Evolutionary conservation across 2,113 vertebrate genomes (phyloP).

Genomic region (Pristiophorus japonicus): DNA sequence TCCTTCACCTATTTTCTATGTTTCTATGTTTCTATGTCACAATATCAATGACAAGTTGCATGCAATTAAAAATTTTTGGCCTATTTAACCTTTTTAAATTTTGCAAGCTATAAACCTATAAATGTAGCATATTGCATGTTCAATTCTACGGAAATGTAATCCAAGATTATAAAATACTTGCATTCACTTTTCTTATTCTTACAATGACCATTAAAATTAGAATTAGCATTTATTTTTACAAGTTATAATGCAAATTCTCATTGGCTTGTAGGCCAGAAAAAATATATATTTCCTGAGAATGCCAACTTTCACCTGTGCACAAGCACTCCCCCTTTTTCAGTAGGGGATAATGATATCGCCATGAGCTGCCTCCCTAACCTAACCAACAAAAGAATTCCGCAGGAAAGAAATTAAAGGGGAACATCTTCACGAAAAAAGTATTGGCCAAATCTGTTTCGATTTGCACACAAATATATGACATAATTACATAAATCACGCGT

Average conservation of each 20-base stretch:
- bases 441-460: not conserved
- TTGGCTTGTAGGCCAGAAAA: not conserved
- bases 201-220: not conserved
- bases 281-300: not conserved
- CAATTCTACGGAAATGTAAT: not conserved
- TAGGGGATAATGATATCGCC: not conserved
- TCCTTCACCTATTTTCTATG: too few relatives aligned
- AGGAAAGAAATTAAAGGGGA: not conserved
- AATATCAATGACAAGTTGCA: not conserved
- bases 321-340: not conserved
- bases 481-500: not conserved
- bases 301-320: too few relatives aligned
- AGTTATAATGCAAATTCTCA: not conserved
- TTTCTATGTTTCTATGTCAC: too few relatives aligned
- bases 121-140: not conserved
- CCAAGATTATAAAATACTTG: not conserved
- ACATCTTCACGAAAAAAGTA: not conserved
- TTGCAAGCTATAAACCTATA: not conserved
- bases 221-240: not conserved
- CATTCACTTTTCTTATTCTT: not conserved
- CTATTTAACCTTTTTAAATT: not conserved
- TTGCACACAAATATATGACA: not conserved
- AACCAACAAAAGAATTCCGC: not conserved
- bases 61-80: not conserved
- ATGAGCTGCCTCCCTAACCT: not conserved